Evolutionary conservation across 2,113 vertebrate species (phyloP), one percentile per base, ranked within the genome.

Genomic region (Corythoichthys haematopterus): DNA sequence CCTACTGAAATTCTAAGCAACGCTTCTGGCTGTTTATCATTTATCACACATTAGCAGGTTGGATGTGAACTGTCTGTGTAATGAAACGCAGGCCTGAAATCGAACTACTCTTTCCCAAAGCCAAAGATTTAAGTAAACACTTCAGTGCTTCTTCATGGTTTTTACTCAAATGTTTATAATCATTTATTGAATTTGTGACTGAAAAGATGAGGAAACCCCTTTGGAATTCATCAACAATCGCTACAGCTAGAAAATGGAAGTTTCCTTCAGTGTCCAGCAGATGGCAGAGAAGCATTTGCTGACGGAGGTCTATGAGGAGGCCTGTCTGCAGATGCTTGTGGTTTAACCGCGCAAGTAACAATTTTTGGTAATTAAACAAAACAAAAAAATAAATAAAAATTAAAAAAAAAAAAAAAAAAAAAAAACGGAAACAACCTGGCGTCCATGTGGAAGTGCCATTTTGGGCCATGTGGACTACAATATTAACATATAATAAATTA

Each of bases 1-100:
- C 53, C 68, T 76, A 60, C 37, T 75, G 74, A 69, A 80, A 80
- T 75, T 79, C 68, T 69, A 71, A 56, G 4, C 77, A 67, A 45
- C 7, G 75, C 77, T 70, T 38, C 43, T 68, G 75, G 79, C 77
- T 61, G 59, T 72, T 76, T 75, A 79, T 85, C 67, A 73, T 82
- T 83, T 82, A 78, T 84, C 65, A 69, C 77, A 80, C 71, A 79
- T 79, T 80, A 72, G 64, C 78, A 77, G 71, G 72, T 75, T 73
- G 48, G 56, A 28, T 47, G 43, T 52, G 66, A 46, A 15, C 64
- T 72, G 69, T 71, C 69, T 65, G 38, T 20, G 36, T 69, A 77
- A 77, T 66, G 37, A 64, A 77, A 77, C 71, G 56, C 69, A 77
- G 65, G 55, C 37, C 64, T 36, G 6, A 68, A 57, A 51, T 52